These are phyloP conservation scores for Harpalus rufipes DNA, from an alignment of 2,888 invertebrate species.

Conservation along the genomic window DNA sequence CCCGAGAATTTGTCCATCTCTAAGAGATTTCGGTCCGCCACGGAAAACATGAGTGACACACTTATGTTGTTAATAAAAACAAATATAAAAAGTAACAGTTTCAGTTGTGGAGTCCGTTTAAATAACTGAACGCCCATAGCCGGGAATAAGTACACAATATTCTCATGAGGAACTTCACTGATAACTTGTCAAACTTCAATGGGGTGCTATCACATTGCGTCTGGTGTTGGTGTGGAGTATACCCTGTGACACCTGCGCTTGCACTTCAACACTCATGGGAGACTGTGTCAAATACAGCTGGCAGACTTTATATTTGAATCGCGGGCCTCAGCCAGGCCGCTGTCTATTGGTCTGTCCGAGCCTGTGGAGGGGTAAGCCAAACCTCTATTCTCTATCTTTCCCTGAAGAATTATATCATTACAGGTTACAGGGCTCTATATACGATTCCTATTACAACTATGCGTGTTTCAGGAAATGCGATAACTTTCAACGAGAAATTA, in stretches of 20 bases:
- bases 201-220: slow-evolving; percentile 23
- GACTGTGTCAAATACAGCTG: slow-evolving; percentile 53
- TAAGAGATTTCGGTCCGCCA: slow-evolving; percentile 44
- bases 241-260: slow-evolving; percentile 33
- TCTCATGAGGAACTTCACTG: slow-evolving; percentile 39
- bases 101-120: slow-evolving; percentile 49
- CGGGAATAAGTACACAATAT: slow-evolving; percentile 54
- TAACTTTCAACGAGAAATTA: slow-evolving; percentile 40
- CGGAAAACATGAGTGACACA: slow-evolving; percentile 60
- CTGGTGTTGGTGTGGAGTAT: neutral
- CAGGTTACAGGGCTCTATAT: slow-evolving; percentile 37
- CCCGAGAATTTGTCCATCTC: slow-evolving; percentile 35
- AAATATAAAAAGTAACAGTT: slow-evolving; percentile 58
- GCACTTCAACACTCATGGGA: slow-evolving; percentile 54
- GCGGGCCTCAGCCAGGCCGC: slow-evolving; percentile 32
- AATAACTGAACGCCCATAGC: slow-evolving; percentile 58
- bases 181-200: slow-evolving; percentile 12
- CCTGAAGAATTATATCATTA: slow-evolving; percentile 49
- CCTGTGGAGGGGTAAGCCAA: slow-evolving; percentile 39
- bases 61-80: slow-evolving; percentile 55
- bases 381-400: slow-evolving; percentile 48
- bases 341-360: slow-evolving; percentile 34
- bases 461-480: slow-evolving; percentile 38
- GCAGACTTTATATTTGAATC: slow-evolving; percentile 66
- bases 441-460: slow-evolving; percentile 50